Conservation (phyloP, 2,113 vertebrate genomes). For the Melanotaenia duboulayi region DNA sequence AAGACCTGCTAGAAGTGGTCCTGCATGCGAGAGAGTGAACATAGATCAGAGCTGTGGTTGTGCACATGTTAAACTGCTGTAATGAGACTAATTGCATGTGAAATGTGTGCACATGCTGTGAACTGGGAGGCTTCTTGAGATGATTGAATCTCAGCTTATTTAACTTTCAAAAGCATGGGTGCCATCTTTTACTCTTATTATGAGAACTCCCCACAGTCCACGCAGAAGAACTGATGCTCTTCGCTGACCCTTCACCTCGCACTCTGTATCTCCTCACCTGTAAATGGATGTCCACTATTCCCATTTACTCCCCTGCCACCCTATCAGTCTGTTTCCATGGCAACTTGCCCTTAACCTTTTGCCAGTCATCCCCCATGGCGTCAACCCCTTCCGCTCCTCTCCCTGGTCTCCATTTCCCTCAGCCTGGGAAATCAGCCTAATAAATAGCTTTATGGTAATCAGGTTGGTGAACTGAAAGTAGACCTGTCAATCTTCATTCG, state of each 20-base stretch:
- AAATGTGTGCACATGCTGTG: conserved; percentile 20
- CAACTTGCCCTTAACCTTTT: conserved; percentile 69
- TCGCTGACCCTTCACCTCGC: conserved; percentile 33
- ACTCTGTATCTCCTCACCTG: conserved; percentile 37
- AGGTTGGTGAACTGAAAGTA: conserved; percentile 61
- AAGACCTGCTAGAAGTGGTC: conserved; percentile 50
- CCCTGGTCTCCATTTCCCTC: conserved; percentile 60
- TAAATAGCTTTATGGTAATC: conserved; percentile 90
- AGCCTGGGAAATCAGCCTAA: conserved; percentile 84
- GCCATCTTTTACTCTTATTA: conserved; percentile 1
- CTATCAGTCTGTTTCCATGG: conserved; percentile 72
- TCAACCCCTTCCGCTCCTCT: conserved; percentile 2
- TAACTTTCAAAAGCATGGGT: not conserved
- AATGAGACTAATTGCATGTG: conserved; percentile 56
- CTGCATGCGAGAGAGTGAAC: conserved; percentile 19
- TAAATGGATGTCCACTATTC: conserved; percentile 70
- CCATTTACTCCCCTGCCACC: conserved; percentile 48
- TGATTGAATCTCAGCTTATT: conserved; percentile 36
- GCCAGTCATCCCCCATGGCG: conserved; percentile 30
- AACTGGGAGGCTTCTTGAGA: too few species aligned
- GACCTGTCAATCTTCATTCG: conserved; percentile 86
- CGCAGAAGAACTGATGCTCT: conserved; percentile 6
- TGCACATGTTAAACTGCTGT: conserved; percentile 14
- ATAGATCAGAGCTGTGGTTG: conserved; percentile 41
- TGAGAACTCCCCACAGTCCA: conserved; percentile 5